Evolutionary conservation across 2,888 invertebrate genomes (phyloP), one percentile per base, ranked within the genome.

Genomic region (Ctena decussata): DNA sequence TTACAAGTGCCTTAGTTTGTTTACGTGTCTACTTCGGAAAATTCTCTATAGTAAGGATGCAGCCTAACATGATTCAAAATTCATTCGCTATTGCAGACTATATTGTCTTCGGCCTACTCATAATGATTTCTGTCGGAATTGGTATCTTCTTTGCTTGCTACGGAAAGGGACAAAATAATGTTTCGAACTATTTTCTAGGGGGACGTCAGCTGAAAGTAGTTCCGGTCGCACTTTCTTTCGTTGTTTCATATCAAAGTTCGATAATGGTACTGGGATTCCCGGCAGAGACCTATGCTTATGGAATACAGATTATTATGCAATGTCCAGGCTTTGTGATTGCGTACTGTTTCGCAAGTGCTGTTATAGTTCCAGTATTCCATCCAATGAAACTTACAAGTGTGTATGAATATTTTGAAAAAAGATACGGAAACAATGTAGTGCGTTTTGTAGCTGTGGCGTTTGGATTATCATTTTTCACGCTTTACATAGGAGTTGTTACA

Each of bases 401-500:
- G n/a, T 75, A 83, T 41, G 70, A 83, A 30, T 83, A 83, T 41
- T 83, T 77, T 41, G 39, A 27, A 11, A 27, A 79, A 44, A 75
- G 83, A 11, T 83, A 79, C 72, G 44, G 37, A 0, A 71, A 30
- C 12, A 83, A 79, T 46, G 24, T 18, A 15, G 76, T 83, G n/a
- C 83, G 83, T 37, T 76, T 57, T 70, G 41, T 79, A 18, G 83
- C 83, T 11, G 71, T 79, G 24, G 37, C 49, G 6, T 32, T 75
- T 6, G 83, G 83, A 3, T 65, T 76, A 15, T 75, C 80, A 21
- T 69, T 80, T 39, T 80, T 80, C 46, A 80, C 76, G 0, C 76
- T 84, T 41, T 79, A 84, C 37, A 84, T 84, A 76, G 83, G 83
- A 11, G 72, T 80, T 3, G 83, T 84, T 0, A 71, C 80, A 46